A percentile compares a stretch with the other conserved stretches of the same genome.
phyloP scores from a whole-genome alignment of 2,797 vertebrate species.

The Thripadectes ignobilis region DNA sequence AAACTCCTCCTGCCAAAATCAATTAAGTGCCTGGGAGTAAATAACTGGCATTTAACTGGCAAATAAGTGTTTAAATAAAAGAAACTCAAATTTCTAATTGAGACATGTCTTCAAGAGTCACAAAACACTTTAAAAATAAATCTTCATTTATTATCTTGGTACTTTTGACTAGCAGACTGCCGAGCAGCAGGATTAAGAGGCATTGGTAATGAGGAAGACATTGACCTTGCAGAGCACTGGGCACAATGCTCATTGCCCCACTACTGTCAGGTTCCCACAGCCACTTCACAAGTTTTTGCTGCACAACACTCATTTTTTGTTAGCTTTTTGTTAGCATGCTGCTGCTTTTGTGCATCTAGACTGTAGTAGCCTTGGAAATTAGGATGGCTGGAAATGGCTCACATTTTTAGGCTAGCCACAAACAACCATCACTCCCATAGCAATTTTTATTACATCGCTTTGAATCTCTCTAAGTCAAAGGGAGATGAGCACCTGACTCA shows the following conservation, averaged over 20 bases:
- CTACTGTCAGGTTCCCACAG: neutral
- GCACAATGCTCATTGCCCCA: neutral
- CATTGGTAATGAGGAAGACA: slow-evolving; percentile 7
- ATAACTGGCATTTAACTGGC: neutral
- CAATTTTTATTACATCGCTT: neutral
- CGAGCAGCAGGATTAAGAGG: neutral
- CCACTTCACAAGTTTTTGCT: neutral
- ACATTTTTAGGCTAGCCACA: neutral
- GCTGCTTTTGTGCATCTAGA: neutral
- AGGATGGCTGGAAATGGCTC: neutral
- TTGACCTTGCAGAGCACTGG: neutral
- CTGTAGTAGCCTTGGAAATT: neutral
- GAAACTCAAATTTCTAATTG: neutral
- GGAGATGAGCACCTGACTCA: neutral
- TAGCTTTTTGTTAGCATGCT: neutral
- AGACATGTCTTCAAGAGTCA: neutral
- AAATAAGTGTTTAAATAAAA: slow-evolving; percentile 4
- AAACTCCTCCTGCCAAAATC: neutral
- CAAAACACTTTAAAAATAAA: neutral
- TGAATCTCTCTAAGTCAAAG: neutral
- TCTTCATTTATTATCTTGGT: neutral
- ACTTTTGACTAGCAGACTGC: neutral
- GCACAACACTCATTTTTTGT: neutral
- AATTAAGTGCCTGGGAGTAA: neutral
- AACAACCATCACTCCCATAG: neutral